A percentile compares a stretch with the other conserved stretches of the same genome.
Conservation (phyloP, 2,888 invertebrate genomes). For the Rhagonycha fulva region DNA sequence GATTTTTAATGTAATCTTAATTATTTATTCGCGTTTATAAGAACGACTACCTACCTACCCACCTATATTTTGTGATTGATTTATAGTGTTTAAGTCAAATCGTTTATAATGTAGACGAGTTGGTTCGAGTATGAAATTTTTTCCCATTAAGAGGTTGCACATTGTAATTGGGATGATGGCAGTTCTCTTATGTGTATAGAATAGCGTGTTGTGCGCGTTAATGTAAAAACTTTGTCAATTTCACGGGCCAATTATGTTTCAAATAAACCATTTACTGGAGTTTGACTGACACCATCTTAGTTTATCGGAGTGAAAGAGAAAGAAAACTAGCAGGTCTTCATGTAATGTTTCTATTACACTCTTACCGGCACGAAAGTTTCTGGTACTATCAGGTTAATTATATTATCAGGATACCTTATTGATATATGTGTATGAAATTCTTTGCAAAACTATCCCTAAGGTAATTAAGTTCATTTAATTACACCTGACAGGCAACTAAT, state of each 20-base stretch:
- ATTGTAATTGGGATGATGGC: conserved; percentile 26
- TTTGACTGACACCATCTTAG: conserved; percentile 38
- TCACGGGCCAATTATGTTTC: conserved; percentile 44
- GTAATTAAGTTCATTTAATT: conserved; percentile 56
- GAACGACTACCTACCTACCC: background rate
- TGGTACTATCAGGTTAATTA: conserved; percentile 34
- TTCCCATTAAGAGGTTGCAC: conserved; percentile 23
- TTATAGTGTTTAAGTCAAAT: background rate
- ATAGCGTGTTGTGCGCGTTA: conserved; percentile 35
- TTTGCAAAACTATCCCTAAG: conserved; percentile 52
- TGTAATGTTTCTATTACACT: conserved; percentile 34
- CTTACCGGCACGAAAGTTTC: conserved; percentile 31
- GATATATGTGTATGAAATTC: conserved; percentile 51
- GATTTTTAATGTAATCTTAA: background rate
- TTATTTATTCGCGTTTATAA: background rate
- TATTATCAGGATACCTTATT: conserved; percentile 37
- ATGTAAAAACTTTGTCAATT: conserved; percentile 47
- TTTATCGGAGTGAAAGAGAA: conserved; percentile 9
- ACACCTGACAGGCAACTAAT: conserved; percentile 54
- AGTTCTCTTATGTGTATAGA: conserved; percentile 26
- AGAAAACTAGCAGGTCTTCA: conserved; percentile 27
- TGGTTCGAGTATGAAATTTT: conserved; percentile 13
- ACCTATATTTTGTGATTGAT: background rate
- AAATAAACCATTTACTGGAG: conserved; percentile 44
- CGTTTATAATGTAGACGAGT: background rate